Percentiles rank a stretch among this genome's conserved stretches.
These are phyloP conservation scores for Typhlichthys subterraneus DNA, from an alignment of 2,797 vertebrate genomes.

Conservation along the genomic window DNA sequence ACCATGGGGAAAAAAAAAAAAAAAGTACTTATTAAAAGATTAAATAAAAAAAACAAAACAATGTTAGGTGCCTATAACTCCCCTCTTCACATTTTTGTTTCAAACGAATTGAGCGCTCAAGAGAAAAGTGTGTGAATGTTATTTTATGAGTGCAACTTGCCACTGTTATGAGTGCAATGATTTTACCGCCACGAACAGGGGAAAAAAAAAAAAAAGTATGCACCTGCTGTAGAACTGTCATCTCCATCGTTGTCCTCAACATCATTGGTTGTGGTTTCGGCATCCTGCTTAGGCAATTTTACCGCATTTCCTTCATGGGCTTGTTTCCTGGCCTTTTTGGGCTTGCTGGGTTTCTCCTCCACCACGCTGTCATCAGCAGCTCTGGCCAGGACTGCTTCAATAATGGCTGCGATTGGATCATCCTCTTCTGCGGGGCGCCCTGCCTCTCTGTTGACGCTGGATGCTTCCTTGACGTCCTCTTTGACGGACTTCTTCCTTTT, in stretches of 20 bases:
- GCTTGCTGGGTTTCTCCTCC: slow-evolving; percentile 64
- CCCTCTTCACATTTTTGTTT: too few species aligned
- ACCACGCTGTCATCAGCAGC: slow-evolving; percentile 29
- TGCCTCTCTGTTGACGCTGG: slow-evolving; percentile 23
- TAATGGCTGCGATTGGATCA: slow-evolving; percentile 62
- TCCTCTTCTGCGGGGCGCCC: slow-evolving; percentile 43
- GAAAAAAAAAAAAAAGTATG: neutral
- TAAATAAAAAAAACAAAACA: too few species aligned
- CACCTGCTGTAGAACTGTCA: slow-evolving; percentile 71
- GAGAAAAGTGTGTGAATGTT: too few species aligned
- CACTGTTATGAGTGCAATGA: too few species aligned
- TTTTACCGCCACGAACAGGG: too few species aligned
- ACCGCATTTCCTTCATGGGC: slow-evolving; percentile 45
- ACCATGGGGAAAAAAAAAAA: too few species aligned
- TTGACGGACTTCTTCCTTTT: slow-evolving; percentile 66
- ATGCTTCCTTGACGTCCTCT: slow-evolving; percentile 42
- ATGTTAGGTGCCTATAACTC: too few species aligned
- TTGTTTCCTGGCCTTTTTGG: slow-evolving; percentile 66
- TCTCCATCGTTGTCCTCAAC: slow-evolving; percentile 68
- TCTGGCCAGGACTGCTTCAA: slow-evolving; percentile 64
- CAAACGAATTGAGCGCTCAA: too few species aligned
- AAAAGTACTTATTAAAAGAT: too few species aligned
- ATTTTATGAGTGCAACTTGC: too few species aligned
- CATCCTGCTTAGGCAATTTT: slow-evolving; percentile 56
- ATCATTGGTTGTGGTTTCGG: slow-evolving; percentile 44